phyloP scores from a whole-genome alignment of 2,797 vertebrate species.

The Columba guinea region DNA sequence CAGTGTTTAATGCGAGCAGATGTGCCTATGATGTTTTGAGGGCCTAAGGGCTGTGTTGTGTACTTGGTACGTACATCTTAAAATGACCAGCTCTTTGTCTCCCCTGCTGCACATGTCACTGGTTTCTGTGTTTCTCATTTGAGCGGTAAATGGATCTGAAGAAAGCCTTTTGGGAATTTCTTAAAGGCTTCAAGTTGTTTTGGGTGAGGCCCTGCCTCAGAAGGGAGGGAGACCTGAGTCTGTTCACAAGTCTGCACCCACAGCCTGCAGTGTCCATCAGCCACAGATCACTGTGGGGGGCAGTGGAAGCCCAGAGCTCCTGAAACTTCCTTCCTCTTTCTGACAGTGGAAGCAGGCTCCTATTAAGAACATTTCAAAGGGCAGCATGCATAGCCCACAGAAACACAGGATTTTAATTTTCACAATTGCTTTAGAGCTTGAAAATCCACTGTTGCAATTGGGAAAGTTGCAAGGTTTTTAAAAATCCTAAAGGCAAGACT shows the following conservation, averaged over 20 bases:
- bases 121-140: not conserved
- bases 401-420: slow-evolving; percentile 24
- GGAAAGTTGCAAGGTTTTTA: slow-evolving; percentile 38
- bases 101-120: not conserved
- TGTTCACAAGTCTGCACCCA: not conserved
- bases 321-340: not conserved
- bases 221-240: not conserved
- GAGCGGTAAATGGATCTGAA: not conserved
- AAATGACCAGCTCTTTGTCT: not conserved
- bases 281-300: no score
- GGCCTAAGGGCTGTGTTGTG: not conserved
- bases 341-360: not conserved
- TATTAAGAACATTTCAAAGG: not conserved
- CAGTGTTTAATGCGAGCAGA: not conserved
- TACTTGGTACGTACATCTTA: not conserved
- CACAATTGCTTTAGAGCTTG: not conserved
- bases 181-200: not conserved
- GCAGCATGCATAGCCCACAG: not conserved
- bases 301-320: not conserved
- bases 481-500: slow-evolving; percentile 34
- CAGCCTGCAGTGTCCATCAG: no score
- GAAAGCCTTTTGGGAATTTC: not conserved
- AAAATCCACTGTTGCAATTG: slow-evolving; percentile 35
- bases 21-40: not conserved
- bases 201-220: not conserved